These are phyloP conservation scores for Callospermophilus lateralis DNA, from an alignment of 2,113 vertebrate genomes.

Conservation along the genomic window DNA sequence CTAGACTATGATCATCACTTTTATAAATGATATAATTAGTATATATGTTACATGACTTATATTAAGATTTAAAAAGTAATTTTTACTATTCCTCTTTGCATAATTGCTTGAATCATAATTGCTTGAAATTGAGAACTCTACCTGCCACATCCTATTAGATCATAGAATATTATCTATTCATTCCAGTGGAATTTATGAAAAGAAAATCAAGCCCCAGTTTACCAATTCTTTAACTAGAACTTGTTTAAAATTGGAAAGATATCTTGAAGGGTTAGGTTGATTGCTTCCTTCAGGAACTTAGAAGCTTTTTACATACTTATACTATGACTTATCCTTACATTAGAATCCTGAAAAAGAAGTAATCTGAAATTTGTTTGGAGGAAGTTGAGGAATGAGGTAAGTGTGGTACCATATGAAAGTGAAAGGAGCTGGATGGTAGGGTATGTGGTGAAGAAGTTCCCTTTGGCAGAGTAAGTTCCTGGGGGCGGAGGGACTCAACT, in stretches of 20 bases:
- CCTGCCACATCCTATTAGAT: not conserved
- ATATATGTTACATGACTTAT: not conserved
- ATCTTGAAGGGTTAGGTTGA: not conserved
- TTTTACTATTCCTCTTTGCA: not conserved
- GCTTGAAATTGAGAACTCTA: not conserved
- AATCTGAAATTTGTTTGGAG: not conserved
- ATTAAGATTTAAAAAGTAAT: conserved; percentile 1
- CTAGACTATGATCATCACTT: not conserved
- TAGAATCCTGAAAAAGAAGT: not conserved
- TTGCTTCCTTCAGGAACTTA: not conserved
- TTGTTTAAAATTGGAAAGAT: not conserved
- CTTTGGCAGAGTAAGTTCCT: not conserved
- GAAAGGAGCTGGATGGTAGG: not conserved
- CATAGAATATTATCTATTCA: not conserved
- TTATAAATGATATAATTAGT: conserved; percentile 4
- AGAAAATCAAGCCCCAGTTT: not conserved
- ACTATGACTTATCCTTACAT: not conserved
- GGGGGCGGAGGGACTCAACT: not conserved
- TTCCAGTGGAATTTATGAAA: not conserved
- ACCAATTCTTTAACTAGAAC: not conserved
- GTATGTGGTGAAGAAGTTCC: not conserved
- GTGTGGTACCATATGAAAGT: not conserved
- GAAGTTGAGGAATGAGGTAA: not conserved
- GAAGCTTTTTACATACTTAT: not conserved
- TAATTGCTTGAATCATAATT: conserved; percentile 21